phyloP scores from a whole-genome alignment of 2,797 vertebrate species.

The Malurus leucopterus region DNA sequence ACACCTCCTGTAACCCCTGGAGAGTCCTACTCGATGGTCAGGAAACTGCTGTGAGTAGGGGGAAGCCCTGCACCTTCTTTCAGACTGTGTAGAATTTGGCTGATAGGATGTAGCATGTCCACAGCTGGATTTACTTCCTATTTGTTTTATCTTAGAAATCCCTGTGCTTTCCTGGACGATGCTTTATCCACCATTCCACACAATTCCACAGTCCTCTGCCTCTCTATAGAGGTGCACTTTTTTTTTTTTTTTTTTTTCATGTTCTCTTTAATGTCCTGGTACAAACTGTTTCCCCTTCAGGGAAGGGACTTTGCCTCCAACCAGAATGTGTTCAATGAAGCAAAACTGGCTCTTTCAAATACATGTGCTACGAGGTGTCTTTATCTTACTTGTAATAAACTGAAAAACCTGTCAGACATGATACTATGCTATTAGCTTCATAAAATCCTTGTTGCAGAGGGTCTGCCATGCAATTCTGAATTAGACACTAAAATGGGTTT shows the following conservation, averaged over 20 bases:
- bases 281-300: background rate
- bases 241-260: background rate
- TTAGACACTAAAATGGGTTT: background rate
- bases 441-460: background rate
- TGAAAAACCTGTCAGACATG: background rate
- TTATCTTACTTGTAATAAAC: background rate
- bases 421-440: background rate
- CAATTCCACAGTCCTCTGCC: background rate
- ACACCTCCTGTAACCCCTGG: background rate
- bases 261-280: background rate
- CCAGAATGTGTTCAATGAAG: background rate
- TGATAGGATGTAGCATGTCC: background rate
- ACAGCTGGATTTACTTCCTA: background rate
- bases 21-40: background rate
- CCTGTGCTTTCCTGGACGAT: background rate
- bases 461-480: background rate
- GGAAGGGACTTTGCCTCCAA: background rate
- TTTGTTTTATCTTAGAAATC: background rate
- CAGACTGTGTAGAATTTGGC: background rate
- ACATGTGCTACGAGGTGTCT: background rate
- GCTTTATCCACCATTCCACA: background rate
- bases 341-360: background rate
- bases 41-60: background rate
- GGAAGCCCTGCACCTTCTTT: background rate
- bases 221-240: rapidly evolving